These are phyloP conservation scores for Hyperopisus bebe DNA, from an alignment of 2,113 vertebrate species.

Conservation along the genomic window DNA sequence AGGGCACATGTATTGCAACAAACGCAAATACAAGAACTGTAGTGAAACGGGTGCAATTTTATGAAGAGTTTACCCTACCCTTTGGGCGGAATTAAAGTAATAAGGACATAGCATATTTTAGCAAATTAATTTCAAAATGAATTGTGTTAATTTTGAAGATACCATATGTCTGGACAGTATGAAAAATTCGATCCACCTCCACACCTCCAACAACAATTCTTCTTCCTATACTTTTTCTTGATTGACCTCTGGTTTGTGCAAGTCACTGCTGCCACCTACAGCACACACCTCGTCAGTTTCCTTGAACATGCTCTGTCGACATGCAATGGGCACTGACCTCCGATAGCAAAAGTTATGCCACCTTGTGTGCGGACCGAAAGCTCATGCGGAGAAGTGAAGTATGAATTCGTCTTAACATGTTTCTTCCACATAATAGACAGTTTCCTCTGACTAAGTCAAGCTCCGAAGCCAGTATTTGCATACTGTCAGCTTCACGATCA, in stretches of 20 bases:
- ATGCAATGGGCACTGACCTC: not conserved
- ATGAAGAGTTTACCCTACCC: not conserved
- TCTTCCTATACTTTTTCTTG: not conserved
- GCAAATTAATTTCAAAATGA: not conserved
- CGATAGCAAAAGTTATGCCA: not conserved
- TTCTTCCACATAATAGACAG: not conserved
- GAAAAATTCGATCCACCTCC: not conserved
- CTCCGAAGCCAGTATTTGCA: not conserved
- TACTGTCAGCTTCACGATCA: not conserved
- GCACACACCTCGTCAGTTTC: not conserved
- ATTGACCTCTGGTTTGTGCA: not conserved
- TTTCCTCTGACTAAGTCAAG: not conserved
- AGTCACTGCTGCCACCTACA: not conserved
- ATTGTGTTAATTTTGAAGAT: not conserved
- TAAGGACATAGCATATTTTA: not conserved
- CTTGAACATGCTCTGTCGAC: not conserved
- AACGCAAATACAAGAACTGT: not conserved
- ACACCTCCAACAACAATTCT: not conserved
- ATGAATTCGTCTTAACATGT: not conserved
- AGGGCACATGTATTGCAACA: not conserved
- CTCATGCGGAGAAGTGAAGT: not conserved
- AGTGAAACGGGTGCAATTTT: not conserved
- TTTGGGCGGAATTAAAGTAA: not conserved
- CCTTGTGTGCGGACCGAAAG: not conserved
- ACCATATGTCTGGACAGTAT: not conserved